phyloP scores from a whole-genome alignment of 35 echinoderm and acorn worm species.

The Holothuria glaberrima region DNA sequence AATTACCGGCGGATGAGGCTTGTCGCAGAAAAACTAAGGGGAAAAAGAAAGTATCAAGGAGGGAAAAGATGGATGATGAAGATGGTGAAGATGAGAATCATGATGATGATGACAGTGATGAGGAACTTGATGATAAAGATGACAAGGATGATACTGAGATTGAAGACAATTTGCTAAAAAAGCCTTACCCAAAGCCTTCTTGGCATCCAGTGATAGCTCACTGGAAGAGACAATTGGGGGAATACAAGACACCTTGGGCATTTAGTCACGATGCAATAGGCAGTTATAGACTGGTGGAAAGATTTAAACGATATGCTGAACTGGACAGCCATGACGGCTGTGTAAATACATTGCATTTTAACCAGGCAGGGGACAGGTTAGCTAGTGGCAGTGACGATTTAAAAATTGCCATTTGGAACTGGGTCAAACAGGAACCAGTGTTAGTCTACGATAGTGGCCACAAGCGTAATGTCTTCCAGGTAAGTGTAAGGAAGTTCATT shows the following conservation, averaged over 20 bases:
- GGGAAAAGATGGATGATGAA: neutral
- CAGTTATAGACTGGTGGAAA: conserved; percentile 63
- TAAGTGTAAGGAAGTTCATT: conserved; percentile 6
- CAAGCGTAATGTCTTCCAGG: conserved; percentile 95
- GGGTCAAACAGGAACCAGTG: conserved; percentile 66
- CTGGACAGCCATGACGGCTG: conserved; percentile 84
- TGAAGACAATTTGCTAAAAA: conserved; percentile 17
- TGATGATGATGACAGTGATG: neutral
- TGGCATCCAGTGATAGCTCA: conserved; percentile 42
- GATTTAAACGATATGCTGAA: conserved; percentile 76
- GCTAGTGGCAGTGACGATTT: conserved; percentile 93
- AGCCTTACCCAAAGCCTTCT: conserved; percentile 17
- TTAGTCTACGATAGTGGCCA: conserved; percentile 86
- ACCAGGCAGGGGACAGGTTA: conserved; percentile 73
- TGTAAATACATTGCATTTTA: conserved; percentile 96
- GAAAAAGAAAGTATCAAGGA: neutral
- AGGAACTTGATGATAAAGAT: neutral
- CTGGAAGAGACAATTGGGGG: conserved; percentile 54
- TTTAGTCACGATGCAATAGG: conserved; percentile 67
- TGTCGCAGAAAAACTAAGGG: too few species aligned
- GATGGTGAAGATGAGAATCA: neutral
- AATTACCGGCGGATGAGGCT: neutral
- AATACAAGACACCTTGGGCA: conserved; percentile 20
- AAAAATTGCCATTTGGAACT: conserved; percentile 87
- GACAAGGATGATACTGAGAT: conserved; percentile 1